These are phyloP conservation scores for Pedetes capensis DNA, from an alignment of 2,113 vertebrate genomes.

Conservation along the genomic window DNA sequence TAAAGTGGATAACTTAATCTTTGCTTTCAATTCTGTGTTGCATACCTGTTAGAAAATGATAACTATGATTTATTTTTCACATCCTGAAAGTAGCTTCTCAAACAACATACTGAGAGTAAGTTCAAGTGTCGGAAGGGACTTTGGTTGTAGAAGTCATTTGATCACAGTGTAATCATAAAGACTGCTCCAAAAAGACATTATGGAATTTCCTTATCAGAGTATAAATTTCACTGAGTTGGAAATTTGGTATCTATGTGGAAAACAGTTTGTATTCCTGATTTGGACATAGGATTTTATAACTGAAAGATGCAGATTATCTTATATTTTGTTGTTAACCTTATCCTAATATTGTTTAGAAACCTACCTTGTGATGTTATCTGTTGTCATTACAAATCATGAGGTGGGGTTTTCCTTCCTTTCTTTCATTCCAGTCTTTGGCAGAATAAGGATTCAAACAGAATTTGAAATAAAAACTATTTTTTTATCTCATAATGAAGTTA, in stretches of 20 bases:
- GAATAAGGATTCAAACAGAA: conserved; percentile 39
- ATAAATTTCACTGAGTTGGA: background rate
- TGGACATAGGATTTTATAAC: background rate
- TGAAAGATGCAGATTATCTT: background rate
- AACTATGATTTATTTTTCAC: background rate
- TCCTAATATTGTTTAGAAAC: background rate
- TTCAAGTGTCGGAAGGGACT: background rate
- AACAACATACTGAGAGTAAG: background rate
- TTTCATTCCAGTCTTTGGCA: background rate
- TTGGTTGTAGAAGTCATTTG: background rate
- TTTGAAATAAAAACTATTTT: conserved; percentile 55
- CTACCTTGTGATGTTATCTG: background rate
- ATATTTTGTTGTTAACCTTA: background rate
- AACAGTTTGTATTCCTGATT: background rate
- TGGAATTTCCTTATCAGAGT: background rate
- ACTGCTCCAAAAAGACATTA: background rate
- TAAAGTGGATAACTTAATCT: background rate
- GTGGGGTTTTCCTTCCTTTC: background rate
- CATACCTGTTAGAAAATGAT: background rate
- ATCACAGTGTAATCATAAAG: background rate
- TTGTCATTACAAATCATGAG: background rate
- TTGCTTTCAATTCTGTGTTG: background rate
- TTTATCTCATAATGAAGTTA: conserved; percentile 21
- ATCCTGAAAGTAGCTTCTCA: conserved; percentile 1
- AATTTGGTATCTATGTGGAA: background rate